Evolutionary conservation across 2,113 vertebrate genomes (phyloP).

Genomic region (Sebastes fasciatus): DNA sequence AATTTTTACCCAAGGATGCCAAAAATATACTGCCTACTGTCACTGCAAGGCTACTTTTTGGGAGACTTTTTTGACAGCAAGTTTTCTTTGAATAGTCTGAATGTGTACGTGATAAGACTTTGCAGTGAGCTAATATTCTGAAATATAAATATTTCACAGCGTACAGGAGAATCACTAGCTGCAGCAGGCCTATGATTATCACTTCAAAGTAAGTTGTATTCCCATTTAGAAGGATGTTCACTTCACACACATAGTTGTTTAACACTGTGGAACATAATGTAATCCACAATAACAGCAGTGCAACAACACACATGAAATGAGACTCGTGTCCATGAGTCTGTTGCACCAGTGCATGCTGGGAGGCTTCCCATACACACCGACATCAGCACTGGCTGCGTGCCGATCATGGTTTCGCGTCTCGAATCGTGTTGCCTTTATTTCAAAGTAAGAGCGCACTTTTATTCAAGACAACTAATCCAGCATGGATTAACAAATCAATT

Average conservation of each 20-base stretch:
- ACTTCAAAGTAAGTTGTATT: background rate
- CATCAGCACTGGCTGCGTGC: background rate
- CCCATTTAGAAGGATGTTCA: background rate
- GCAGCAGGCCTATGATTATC: background rate
- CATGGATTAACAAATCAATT: background rate
- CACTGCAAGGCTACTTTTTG: background rate
- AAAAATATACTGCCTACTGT: too few relatives aligned
- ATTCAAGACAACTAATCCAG: slow-evolving; percentile 1
- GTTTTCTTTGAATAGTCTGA: background rate
- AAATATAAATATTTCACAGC: background rate
- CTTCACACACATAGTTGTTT: background rate
- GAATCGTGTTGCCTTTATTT: background rate
- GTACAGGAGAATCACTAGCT: background rate
- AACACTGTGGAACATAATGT: background rate
- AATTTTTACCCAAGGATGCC: too few relatives aligned
- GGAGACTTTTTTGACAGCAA: background rate
- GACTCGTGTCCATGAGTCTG: background rate
- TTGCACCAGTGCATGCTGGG: background rate
- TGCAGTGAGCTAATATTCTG: background rate
- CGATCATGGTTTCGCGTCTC: background rate
- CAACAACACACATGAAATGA: background rate
- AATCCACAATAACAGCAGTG: background rate
- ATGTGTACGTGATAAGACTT: background rate
- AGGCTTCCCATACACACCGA: background rate
- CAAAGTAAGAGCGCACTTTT: background rate